These are phyloP conservation scores for Phyllostomus discolor DNA, from an alignment of 2,113 vertebrate genomes.

Conservation along the genomic window DNA sequence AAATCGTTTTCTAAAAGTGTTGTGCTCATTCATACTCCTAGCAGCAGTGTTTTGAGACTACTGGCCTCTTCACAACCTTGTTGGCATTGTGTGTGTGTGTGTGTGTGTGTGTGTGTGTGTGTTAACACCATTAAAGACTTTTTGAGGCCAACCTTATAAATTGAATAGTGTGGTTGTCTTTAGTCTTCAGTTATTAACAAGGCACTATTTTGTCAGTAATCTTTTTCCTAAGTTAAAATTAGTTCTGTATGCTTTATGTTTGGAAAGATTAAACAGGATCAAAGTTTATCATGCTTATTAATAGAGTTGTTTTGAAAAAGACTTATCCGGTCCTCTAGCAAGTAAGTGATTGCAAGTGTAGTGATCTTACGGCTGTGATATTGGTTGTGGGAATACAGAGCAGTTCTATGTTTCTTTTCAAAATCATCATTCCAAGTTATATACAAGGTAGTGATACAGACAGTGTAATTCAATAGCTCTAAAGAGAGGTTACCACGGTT, in stretches of 20 bases:
- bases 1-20: not conserved
- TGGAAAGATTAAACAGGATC: not conserved
- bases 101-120: too few species aligned
- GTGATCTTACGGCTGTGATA: not conserved
- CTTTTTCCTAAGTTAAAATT: not conserved
- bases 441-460: not conserved
- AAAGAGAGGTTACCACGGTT: slow-evolving; percentile 16
- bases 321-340: not conserved
- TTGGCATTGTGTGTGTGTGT: not conserved
- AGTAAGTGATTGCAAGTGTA: not conserved
- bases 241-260: not conserved
- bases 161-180: not conserved
- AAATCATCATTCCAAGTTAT: not conserved
- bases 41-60: not conserved
- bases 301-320: not conserved
- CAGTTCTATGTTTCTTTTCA: not conserved
- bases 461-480: not conserved
- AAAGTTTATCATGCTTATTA: not conserved
- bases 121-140: not conserved
- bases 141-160: not conserved
- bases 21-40: not conserved
- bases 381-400: not conserved
- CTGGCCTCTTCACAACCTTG: not conserved
- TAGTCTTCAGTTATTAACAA: not conserved
- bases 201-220: not conserved